Evolutionary conservation across 1,140 invertebrate species (phyloP), one percentile per base, ranked within the genome.

Genomic region (Tetraneura akinire): DNA sequence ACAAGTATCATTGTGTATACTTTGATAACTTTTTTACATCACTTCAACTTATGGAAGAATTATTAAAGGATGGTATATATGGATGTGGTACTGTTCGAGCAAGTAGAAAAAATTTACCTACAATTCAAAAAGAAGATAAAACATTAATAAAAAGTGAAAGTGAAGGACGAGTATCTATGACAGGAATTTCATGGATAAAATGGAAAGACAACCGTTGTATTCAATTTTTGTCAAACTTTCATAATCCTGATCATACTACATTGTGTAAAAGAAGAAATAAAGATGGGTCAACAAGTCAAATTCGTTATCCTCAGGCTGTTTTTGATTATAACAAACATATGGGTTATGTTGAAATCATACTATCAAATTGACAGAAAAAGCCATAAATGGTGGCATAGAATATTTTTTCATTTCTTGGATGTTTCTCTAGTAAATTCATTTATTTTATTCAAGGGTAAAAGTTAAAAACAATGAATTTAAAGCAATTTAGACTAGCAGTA

Each of bases 321-420:
- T 81, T 57, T 14, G 84, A 85, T 53, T 85, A 85, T 76, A 84
- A 84, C 82, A 49, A 53, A 60, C 80, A 83, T 76, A 84, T 83
- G 84, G 81, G 81, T 62, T 73, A 81, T 83, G 80, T 51, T 83
- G 73, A 82, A 81, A 74, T 80, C 80, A 9, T 81, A 21, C 51
- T 83, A 83, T 74, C 71, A 74, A 70, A 81, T 84, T 53, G 80
- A 84, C 81, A 57, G 82, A 37, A 71, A 82, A 21, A 83, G 82
- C 70, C 81, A 82, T 18, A 83, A 85, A 81, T 81, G 80, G 76
- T 84, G 82, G 83, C 83, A 83, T 80, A 62, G 83, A 42, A 82
- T 83, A n/a, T 51, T 78, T 84, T 66, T 83, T 83, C 82, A 83
- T 60, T 83, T 84, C 64, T 53, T 85, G n/a, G 84, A 85, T 82